Conservation (phyloP, 2,888 invertebrate genomes). For the Tetragonisca angustula region DNA sequence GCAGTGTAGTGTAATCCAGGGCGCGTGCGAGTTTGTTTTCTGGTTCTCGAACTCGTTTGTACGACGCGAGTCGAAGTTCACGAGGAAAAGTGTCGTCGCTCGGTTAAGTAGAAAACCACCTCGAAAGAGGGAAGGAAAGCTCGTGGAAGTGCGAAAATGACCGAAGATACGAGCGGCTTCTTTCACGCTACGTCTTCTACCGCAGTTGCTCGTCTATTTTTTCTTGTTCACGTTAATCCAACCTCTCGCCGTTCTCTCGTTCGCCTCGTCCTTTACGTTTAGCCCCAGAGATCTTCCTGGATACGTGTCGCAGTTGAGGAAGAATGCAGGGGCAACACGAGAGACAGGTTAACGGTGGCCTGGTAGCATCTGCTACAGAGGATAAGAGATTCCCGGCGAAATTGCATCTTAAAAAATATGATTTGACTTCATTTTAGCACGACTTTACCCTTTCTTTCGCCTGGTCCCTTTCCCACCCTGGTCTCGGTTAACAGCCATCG, state of each 20-base stretch:
- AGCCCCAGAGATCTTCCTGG: slow-evolving; percentile 51
- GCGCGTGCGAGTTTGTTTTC: slow-evolving; percentile 14
- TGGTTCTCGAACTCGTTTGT: slow-evolving; percentile 2
- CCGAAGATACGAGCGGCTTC: slow-evolving; percentile 25
- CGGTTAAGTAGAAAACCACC: not conserved
- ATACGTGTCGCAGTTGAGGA: slow-evolving; percentile 59
- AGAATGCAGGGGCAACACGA: slow-evolving; percentile 30
- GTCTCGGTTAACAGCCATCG: too few species aligned
- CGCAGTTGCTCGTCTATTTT: slow-evolving; percentile 16
- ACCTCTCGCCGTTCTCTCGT: slow-evolving; percentile 13
- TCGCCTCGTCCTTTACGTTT: slow-evolving; percentile 49
- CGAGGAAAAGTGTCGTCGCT: slow-evolving; percentile 4
- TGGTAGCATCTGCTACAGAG: slow-evolving; percentile 71
- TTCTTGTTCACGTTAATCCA: slow-evolving; percentile 47
- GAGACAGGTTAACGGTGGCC: slow-evolving; percentile 59
- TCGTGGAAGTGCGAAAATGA: not conserved
- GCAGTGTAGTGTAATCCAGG: slow-evolving; percentile 18
- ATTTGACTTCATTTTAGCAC: slow-evolving; percentile 78
- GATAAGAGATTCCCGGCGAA: slow-evolving; percentile 80
- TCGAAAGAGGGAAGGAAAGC: not conserved
- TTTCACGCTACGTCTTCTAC: not conserved
- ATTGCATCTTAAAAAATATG: slow-evolving; percentile 83
- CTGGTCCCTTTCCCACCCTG: not conserved
- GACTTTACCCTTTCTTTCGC: slow-evolving; percentile 19
- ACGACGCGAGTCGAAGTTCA: slow-evolving; percentile 3